Conservation (phyloP, 92 coral and sea anemone species). For the Epizoanthus ramosus region DNA sequence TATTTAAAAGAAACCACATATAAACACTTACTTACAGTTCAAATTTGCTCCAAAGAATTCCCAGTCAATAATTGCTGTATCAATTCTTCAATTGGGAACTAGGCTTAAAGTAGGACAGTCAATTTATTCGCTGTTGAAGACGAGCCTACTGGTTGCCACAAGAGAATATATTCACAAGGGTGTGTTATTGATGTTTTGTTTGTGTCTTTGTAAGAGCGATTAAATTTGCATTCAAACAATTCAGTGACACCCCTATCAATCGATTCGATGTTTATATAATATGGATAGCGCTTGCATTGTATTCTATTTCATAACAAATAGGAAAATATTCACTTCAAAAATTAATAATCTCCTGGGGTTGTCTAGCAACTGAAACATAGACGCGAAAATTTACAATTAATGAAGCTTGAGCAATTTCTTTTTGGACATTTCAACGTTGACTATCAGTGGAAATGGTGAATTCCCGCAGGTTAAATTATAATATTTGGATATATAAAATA, state of each 20-base stretch:
- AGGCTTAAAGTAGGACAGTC: too few relatives aligned
- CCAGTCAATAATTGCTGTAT: too few relatives aligned
- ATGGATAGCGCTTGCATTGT: not conserved
- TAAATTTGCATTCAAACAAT: constrained; percentile 14
- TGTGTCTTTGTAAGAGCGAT: not conserved
- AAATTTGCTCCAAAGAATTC: too few relatives aligned
- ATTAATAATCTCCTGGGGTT: constrained; percentile 11
- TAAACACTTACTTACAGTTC: too few relatives aligned
- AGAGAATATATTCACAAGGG: not conserved
- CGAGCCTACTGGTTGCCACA: not conserved
- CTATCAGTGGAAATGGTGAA: too few relatives aligned
- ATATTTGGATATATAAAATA: too few relatives aligned
- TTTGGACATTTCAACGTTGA: too few relatives aligned
- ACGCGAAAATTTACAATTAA: not conserved
- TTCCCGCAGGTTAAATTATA: too few relatives aligned
- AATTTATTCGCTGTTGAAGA: not conserved
- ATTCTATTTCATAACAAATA: not conserved
- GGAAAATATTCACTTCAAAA: not conserved
- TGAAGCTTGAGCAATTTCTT: not conserved
- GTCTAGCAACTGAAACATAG: constrained; percentile 19
- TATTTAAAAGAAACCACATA: too few relatives aligned
- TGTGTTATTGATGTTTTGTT: constrained; percentile 7
- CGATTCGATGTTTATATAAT: not conserved
- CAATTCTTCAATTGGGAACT: too few relatives aligned
- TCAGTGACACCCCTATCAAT: constrained; percentile 10